phyloP scores from a whole-genome alignment of 2,113 vertebrate species.

The Pygoscelis adeliae region DNA sequence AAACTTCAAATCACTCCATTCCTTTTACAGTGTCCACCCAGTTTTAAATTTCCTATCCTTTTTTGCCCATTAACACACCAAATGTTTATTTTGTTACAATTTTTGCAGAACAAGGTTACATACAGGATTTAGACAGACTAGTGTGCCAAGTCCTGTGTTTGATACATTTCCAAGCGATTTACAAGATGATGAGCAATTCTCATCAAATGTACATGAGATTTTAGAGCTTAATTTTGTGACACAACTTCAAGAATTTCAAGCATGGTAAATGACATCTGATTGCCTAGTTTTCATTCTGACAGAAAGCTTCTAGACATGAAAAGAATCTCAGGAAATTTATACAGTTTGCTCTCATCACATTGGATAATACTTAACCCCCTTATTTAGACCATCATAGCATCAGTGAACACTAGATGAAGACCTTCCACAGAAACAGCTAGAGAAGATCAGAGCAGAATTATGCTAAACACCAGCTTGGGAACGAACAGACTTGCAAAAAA shows the following conservation, averaged over 20 bases:
- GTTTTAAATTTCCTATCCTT: not conserved
- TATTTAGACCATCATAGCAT: not conserved
- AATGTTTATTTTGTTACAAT: not conserved
- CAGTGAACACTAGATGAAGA: not conserved
- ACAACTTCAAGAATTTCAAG: not conserved
- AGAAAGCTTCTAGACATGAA: not conserved
- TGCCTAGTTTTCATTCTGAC: not conserved
- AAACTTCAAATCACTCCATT: not conserved
- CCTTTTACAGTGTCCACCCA: not conserved
- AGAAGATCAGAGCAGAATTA: not conserved
- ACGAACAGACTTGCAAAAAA: not conserved
- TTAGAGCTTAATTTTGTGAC: not conserved
- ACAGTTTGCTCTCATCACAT: not conserved
- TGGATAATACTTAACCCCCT: not conserved
- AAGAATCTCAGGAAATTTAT: not conserved
- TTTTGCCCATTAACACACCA: not conserved
- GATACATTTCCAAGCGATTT: not conserved
- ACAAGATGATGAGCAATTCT: not conserved
- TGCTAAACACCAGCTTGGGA: not conserved
- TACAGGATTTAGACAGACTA: not conserved
- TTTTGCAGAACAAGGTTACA: not conserved
- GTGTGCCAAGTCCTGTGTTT: not conserved
- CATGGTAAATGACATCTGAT: not conserved
- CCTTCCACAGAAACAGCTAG: not conserved
- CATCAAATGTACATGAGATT: not conserved